Conservation (phyloP, 2,888 invertebrate genomes). For the Deilephila elpenor region DNA sequence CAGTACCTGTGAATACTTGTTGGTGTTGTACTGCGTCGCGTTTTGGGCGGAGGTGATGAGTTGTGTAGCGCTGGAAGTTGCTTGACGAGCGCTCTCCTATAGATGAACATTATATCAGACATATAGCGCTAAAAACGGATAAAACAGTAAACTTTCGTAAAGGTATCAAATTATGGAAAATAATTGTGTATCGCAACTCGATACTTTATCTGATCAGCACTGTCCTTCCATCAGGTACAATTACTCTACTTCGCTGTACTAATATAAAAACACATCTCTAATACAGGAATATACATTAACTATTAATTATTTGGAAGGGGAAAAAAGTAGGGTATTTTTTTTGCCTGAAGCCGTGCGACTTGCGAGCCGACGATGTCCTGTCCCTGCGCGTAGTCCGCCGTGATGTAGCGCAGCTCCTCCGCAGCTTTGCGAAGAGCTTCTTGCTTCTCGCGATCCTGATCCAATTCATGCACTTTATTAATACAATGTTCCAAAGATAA, state of each 20-base stretch:
- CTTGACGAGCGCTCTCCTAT: constrained; percentile 91
- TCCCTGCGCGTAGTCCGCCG: constrained; percentile 91
- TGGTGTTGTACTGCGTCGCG: constrained; percentile 90
- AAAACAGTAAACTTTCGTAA: no score
- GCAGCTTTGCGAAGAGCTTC: constrained; percentile 94
- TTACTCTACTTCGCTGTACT: no score
- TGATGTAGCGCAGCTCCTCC: constrained; percentile 95
- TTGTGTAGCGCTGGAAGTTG: constrained; percentile 95
- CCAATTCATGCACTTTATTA: background rate
- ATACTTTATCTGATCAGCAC: no score
- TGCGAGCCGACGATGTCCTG: constrained; percentile 90
- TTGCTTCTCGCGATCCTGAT: constrained; percentile 92
- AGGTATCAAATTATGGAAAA: no score
- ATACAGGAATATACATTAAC: no score
- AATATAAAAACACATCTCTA: no score
- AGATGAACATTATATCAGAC: background rate
- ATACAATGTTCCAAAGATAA: no score
- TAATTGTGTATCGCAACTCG: no score
- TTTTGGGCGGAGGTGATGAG: constrained; percentile 95
- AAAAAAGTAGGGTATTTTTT: background rate
- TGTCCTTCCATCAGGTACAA: no score
- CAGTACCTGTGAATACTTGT: constrained; percentile 80
- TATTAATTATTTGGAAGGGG: background rate
- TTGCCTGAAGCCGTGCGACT: constrained; percentile 77
- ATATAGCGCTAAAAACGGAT: no score